Base-by-base conservation (phyloP, 2,113 vertebrate genomes). In the Dendrocopos noguchii region DNA sequence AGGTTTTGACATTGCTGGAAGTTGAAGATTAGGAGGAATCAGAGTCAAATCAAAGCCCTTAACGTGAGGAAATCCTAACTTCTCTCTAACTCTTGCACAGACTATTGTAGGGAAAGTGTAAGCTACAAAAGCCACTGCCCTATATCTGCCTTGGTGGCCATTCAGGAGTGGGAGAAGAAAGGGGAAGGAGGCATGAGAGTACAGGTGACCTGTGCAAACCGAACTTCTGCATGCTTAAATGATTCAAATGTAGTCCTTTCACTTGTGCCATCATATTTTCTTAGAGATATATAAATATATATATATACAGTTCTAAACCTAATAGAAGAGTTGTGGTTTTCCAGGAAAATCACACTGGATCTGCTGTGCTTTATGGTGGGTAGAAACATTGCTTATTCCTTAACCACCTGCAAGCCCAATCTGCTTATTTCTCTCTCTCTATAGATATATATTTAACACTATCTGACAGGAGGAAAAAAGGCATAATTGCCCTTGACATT, bases 401-500 rank as follows among this genome's bases (percentile, higher is more conserved):
- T 24, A 66, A 33, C 3, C 15, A 89, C 67, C 65, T 81, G 91
- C 47, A 84, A 91, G 72, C 44, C 89, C 75, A 71, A 93, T 84
- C 18, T 55, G 87, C 39, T 31, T 74, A 93, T 57, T 88, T 73
- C 76, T 87, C 91, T 59, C 66, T 9, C 14, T 25, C 19, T 31
- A 78, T 39, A 78, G 82, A 68, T 47, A 87, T 64, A 80, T 42
- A 61, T 68, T 80, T 73, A 88, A 85, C 22, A 89, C 63, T 79
- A 91, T 91, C 94, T 96, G 95, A 97, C 25, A 63, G 77, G 92
- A 86, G 73, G n/a, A 70, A 70, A 79, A 74, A 88, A 82, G 53
- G 25, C 15, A 34, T 95, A 97, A 95, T 92, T 96, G 84, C 71
- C 90, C 95, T 96, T 97, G 94, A 96, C 96, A 95, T 96, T 96